Conservation (phyloP, 2,113 vertebrate species). For the Platysternon megacephalum region DNA sequence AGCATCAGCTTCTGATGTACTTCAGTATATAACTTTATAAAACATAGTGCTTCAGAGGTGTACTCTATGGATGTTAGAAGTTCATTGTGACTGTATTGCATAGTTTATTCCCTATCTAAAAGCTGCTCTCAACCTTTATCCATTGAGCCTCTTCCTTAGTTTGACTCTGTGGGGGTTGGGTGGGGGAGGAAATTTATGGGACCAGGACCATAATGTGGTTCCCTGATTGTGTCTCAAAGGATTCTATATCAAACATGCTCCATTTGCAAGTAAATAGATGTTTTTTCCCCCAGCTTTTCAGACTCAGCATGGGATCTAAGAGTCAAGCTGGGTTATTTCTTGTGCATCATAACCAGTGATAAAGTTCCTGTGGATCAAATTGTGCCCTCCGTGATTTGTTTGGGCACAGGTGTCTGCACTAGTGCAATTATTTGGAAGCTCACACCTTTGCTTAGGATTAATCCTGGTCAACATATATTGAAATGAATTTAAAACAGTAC, state of each 20-base stretch:
- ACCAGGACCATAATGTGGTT: rapidly evolving
- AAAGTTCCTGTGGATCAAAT: neutral
- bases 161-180: rapidly evolving
- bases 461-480: neutral
- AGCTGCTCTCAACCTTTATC: neutral
- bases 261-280: rapidly evolving
- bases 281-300: neutral
- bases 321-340: neutral
- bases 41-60: neutral
- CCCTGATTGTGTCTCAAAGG: neutral
- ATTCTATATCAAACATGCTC: rapidly evolving
- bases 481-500: neutral
- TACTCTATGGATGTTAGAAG: neutral
- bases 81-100: neutral
- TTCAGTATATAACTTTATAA: neutral
- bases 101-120: neutral
- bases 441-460: neutral
- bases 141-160: neutral
- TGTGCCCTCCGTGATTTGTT: rapidly evolving
- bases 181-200: rapidly evolving
- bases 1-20: neutral
- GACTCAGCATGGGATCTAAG: neutral
- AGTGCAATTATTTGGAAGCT: neutral
- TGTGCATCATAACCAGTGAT: rapidly evolving
- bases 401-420: neutral